Percentiles rank a stretch among this genome's conserved stretches.
phyloP scores from a whole-genome alignment of 2,888 invertebrate genomes.

The Marronus borbonicus region DNA sequence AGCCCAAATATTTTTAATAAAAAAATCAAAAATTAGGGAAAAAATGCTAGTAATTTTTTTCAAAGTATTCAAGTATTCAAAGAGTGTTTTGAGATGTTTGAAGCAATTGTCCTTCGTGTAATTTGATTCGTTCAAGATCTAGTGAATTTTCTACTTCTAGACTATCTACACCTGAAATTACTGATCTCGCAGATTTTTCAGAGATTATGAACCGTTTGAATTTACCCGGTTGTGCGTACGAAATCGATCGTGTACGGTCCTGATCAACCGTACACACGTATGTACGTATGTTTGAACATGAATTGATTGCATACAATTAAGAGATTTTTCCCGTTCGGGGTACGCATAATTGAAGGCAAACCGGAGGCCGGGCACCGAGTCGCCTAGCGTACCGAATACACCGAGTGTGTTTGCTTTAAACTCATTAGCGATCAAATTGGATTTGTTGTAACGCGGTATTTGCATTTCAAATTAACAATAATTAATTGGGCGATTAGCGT shows the following conservation, averaged over 20 bases:
- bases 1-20: too few species aligned
- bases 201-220: too few species aligned
- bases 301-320: slow-evolving; percentile 66
- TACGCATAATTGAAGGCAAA: slow-evolving; percentile 50
- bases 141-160: too few species aligned
- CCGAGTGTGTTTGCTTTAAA: slow-evolving; percentile 66
- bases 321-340: slow-evolving; percentile 62
- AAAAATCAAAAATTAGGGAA: too few species aligned
- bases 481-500: slow-evolving; percentile 69
- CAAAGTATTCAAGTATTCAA: too few species aligned
- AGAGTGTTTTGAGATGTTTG: too few species aligned
- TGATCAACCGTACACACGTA: slow-evolving; percentile 28
- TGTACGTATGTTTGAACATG: slow-evolving; percentile 51
- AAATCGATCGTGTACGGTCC: slow-evolving; percentile 7
- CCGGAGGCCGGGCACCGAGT: slow-evolving; percentile 40
- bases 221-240: neutral
- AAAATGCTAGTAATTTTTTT: too few species aligned
- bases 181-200: too few species aligned
- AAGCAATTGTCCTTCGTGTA: too few species aligned
- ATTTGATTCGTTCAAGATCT: too few species aligned
- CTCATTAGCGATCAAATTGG: slow-evolving; percentile 68
- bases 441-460: slow-evolving; percentile 69
- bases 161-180: too few species aligned
- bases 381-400: slow-evolving; percentile 59
- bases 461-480: slow-evolving; percentile 70